Evolutionary conservation across 1,140 invertebrate genomes (phyloP).

Genomic region (Pachypsylla venusta): DNA sequence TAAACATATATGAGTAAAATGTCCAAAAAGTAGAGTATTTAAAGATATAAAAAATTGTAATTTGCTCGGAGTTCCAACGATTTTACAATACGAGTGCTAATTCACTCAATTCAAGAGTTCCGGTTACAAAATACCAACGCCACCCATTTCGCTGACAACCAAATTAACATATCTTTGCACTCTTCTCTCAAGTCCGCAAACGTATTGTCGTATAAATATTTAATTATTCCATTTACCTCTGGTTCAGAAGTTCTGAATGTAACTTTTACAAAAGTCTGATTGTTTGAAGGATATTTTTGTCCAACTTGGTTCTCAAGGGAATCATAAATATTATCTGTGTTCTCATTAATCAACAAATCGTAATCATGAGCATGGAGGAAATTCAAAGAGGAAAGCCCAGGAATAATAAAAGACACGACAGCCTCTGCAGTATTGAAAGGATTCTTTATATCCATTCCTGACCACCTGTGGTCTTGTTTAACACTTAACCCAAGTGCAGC

Average conservation of each 20-base stretch:
- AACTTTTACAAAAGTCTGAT: background rate
- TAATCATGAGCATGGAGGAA: constrained; percentile 7
- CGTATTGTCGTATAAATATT: too few species aligned
- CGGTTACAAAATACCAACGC: too few species aligned
- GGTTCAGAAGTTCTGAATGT: background rate
- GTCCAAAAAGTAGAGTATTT: too few species aligned
- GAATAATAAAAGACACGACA: constrained; percentile 6
- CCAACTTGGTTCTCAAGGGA: background rate
- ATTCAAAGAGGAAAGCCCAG: background rate
- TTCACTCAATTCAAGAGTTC: too few species aligned
- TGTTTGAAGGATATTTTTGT: background rate
- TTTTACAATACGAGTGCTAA: too few species aligned
- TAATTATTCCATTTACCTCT: background rate
- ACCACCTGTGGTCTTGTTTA: constrained; percentile 8
- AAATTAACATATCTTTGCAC: too few species aligned
- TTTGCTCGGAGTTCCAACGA: too few species aligned
- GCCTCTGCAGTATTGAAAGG: background rate
- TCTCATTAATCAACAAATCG: background rate
- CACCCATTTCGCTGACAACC: too few species aligned
- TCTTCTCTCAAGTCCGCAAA: too few species aligned
- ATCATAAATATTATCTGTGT: constrained; percentile 4
- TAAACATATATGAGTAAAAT: too few species aligned
- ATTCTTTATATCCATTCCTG: background rate
- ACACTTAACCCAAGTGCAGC: background rate
- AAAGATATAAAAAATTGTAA: too few species aligned